Evolutionary conservation across 2,888 invertebrate species (phyloP).

Genomic region (Ectobius pallidus): DNA sequence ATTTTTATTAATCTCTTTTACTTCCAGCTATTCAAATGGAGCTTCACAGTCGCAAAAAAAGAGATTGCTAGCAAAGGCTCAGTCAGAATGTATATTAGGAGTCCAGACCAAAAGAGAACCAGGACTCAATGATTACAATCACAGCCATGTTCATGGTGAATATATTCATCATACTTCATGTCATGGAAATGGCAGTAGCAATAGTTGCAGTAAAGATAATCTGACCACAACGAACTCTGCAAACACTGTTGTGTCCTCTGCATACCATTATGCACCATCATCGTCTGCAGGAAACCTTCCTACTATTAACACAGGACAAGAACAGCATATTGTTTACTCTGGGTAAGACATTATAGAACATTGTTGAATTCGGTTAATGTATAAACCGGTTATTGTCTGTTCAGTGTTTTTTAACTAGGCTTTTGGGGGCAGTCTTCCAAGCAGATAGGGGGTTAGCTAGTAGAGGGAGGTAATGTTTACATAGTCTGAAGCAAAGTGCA

Average conservation of each 20-base stretch:
- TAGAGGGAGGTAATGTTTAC: no score
- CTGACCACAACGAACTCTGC: background rate
- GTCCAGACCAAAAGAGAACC: conserved; percentile 46
- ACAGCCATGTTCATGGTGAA: conserved; percentile 50
- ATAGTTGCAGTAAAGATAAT: conserved; percentile 10
- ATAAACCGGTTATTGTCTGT: no score
- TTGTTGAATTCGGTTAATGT: no score
- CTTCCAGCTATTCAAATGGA: conserved; percentile 51
- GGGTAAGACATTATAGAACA: no score
- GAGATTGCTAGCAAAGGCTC: conserved; percentile 84
- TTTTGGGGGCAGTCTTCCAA: no score
- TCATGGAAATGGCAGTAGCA: conserved; percentile 7
- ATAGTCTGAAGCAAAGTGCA: no score
- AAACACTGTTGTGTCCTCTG: background rate
- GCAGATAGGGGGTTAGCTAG: no score
- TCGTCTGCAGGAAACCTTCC: conserved; percentile 23
- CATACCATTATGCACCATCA: conserved; percentile 55
- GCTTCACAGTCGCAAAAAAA: conserved; percentile 87
- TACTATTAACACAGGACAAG: conserved; percentile 54
- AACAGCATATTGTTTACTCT: conserved; percentile 59
- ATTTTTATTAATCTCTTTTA: no score
- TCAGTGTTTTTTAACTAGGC: no score
- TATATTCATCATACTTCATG: conserved; percentile 28
- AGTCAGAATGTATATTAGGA: conserved; percentile 66
- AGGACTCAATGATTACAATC: conserved; percentile 57